Evolutionary conservation across 2,888 invertebrate species (phyloP).

Genomic region (Sclerodermus sp.): DNA sequence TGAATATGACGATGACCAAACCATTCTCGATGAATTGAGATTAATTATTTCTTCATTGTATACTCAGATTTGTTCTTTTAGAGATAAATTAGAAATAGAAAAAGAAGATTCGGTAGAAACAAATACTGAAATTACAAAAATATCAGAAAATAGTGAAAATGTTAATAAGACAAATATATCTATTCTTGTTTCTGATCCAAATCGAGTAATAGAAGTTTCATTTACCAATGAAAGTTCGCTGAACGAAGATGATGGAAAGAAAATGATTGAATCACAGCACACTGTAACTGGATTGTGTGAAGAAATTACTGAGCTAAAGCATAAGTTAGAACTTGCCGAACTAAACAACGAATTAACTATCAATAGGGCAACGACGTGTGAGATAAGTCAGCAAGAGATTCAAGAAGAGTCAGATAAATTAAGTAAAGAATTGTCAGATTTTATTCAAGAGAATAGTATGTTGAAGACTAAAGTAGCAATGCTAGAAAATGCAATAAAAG

Average conservation of each 20-base stretch:
- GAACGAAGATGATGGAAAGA: too few relatives aligned
- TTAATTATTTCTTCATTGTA: slow-evolving; percentile 11
- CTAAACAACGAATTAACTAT: slow-evolving; percentile 25
- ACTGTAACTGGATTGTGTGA: slow-evolving; percentile 4
- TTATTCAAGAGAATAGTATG: slow-evolving; percentile 10
- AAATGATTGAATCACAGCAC: slow-evolving; percentile 7
- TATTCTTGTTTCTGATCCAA: too few relatives aligned
- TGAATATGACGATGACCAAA: too few relatives aligned
- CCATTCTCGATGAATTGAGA: background rate
- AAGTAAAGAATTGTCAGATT: slow-evolving; percentile 19
- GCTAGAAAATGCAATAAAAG: background rate
- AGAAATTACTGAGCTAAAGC: slow-evolving; percentile 17
- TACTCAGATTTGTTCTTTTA: too few relatives aligned
- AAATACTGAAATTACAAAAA: too few relatives aligned
- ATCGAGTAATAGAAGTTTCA: too few relatives aligned
- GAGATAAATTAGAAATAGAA: too few relatives aligned
- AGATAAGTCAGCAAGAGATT: slow-evolving; percentile 30
- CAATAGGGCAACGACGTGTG: slow-evolving; percentile 21
- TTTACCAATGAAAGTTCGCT: too few relatives aligned
- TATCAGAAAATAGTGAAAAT: too few relatives aligned
- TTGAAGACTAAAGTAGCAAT: slow-evolving; percentile 4
- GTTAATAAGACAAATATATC: too few relatives aligned
- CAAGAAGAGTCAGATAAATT: slow-evolving; percentile 26
- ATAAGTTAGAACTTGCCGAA: slow-evolving; percentile 18
- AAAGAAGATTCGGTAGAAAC: background rate